phyloP scores from a whole-genome alignment of 2,888 invertebrate genomes.

The Arrhopalites spinosus region DNA sequence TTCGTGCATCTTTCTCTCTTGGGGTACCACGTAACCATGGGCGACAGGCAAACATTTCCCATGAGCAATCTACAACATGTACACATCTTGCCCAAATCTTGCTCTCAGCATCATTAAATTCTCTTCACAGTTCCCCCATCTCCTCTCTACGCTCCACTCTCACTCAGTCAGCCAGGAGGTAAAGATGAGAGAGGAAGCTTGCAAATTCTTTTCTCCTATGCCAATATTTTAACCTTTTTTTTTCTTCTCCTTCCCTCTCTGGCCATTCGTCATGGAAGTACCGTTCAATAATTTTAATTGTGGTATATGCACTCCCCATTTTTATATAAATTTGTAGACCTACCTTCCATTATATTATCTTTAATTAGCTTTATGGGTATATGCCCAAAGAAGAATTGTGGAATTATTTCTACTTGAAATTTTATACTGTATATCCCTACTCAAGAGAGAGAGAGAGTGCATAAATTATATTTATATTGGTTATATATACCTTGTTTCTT shows the following conservation, averaged over 20 bases:
- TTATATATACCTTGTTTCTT: too few relatives aligned
- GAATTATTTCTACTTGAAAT: too few relatives aligned
- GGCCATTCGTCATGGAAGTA: background rate
- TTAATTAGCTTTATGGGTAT: too few relatives aligned
- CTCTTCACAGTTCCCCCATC: conserved; percentile 25
- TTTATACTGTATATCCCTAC: too few relatives aligned
- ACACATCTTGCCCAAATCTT: conserved; percentile 8
- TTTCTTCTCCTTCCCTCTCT: background rate
- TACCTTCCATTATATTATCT: background rate
- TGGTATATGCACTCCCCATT: too few relatives aligned
- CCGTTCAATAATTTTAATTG: background rate
- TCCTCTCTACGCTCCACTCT: background rate
- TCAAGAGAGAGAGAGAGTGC: too few relatives aligned
- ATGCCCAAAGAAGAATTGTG: too few relatives aligned
- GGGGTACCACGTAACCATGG: conserved; percentile 29
- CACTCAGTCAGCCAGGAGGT: background rate
- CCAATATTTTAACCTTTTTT: background rate
- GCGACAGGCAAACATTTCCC: conserved; percentile 35
- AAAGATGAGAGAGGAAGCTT: background rate
- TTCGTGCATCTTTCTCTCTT: conserved; percentile 3
- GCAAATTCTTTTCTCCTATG: background rate
- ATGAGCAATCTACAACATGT: conserved; percentile 18
- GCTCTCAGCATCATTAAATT: conserved; percentile 33
- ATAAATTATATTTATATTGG: too few relatives aligned
- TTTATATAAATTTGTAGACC: too few relatives aligned